A percentile compares a stretch with the other conserved stretches of the same genome.
Evolutionary conservation across 2,888 invertebrate species (phyloP).

Genomic region (Uropetala carovei): DNA sequence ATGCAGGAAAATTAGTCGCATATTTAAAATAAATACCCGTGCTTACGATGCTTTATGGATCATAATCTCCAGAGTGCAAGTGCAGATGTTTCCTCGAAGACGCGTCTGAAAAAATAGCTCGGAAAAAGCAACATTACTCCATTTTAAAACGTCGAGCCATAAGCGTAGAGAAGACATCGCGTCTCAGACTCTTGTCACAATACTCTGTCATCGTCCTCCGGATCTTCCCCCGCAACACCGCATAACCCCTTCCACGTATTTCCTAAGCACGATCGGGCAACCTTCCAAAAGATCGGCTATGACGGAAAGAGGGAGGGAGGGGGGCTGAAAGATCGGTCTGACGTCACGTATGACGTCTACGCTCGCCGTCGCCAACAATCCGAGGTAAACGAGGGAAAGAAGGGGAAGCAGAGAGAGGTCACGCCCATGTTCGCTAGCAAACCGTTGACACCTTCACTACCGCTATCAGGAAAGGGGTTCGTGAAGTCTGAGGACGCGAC

Average conservation of each 20-base stretch:
- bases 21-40: too few relatives aligned
- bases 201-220: background rate
- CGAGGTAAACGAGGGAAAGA: background rate
- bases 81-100: too few relatives aligned
- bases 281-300: background rate
- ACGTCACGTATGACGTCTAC: constrained; percentile 56
- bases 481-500: background rate
- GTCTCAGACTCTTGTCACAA: too few relatives aligned
- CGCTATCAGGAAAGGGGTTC: constrained; percentile 1
- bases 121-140: too few relatives aligned
- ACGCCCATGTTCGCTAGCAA: background rate
- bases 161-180: too few relatives aligned
- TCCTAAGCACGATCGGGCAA: constrained; percentile 42
- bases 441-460: constrained; percentile 8
- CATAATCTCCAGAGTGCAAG: too few relatives aligned
- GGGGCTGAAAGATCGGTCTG: background rate
- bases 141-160: too few relatives aligned
- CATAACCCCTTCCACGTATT: constrained; percentile 19
- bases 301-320: background rate
- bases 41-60: too few relatives aligned
- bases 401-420: background rate
- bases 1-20: too few relatives aligned
- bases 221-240: background rate
- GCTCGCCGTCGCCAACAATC: background rate
- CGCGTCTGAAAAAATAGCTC: too few relatives aligned